Evolutionary conservation across 1,140 invertebrate genomes (phyloP).

Genomic region (Eriosoma lanigerum): DNA sequence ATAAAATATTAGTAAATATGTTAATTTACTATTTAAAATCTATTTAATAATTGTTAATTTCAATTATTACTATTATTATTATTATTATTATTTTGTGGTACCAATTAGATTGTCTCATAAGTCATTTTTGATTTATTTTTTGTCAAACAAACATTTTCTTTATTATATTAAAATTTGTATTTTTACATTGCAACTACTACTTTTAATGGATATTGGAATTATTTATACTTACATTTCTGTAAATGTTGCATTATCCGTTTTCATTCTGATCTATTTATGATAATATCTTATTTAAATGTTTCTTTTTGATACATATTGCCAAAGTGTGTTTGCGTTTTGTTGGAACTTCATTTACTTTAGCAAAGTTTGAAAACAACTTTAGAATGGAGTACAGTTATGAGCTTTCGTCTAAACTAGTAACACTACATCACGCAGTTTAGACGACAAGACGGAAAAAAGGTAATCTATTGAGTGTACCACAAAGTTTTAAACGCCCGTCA

Average conservation of each 20-base stretch:
- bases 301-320: background rate
- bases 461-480: constrained; percentile 12
- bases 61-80: too few relatives aligned
- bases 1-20: too few relatives aligned
- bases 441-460: background rate
- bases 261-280: background rate
- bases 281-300: background rate
- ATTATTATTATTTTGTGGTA: too few relatives aligned
- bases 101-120: too few relatives aligned
- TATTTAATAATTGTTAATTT: too few relatives aligned
- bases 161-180: too few relatives aligned
- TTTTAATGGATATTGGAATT: too few relatives aligned
- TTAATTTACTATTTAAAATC: too few relatives aligned
- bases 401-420: background rate
- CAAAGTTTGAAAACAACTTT: constrained; percentile 28
- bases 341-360: background rate
- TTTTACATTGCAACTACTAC: too few relatives aligned
- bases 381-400: constrained; percentile 6
- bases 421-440: constrained; percentile 23
- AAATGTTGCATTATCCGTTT: background rate
- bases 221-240: background rate
- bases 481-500: constrained; percentile 36
- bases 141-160: too few relatives aligned
- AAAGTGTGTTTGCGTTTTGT: too few relatives aligned
- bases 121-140: too few relatives aligned